Evolutionary conservation across 2,113 vertebrate genomes (phyloP).

Genomic region (Nibea albiflora): DNA sequence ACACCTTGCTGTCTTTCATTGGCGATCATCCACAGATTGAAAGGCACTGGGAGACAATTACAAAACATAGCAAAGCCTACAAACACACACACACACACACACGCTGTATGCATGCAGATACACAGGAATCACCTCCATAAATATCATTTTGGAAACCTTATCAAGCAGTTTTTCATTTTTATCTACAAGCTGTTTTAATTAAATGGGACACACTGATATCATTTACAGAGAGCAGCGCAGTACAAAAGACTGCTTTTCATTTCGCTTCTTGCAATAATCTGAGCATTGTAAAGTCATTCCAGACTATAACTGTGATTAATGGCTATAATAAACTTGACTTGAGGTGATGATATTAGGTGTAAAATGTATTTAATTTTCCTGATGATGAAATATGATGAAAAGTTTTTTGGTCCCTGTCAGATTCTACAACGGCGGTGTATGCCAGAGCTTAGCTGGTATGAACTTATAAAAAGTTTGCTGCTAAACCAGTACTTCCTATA

Average conservation of each 20-base stretch:
- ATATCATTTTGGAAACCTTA: constrained; percentile 5
- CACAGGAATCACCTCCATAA: not conserved
- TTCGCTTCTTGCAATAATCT: not conserved
- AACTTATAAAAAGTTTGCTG: not conserved
- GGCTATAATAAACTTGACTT: not conserved
- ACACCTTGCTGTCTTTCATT: not conserved
- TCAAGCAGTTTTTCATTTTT: not conserved
- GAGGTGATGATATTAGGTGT: not conserved
- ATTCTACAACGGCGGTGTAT: not conserved
- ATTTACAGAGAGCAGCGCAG: not conserved
- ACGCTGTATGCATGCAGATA: not conserved
- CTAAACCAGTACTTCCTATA: not conserved
- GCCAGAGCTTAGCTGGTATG: not conserved
- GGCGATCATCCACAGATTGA: not conserved
- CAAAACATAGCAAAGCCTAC: not conserved
- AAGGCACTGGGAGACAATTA: not conserved
- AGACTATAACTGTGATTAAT: not conserved
- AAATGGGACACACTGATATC: not conserved
- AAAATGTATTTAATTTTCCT: not conserved
- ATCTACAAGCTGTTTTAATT: constrained; percentile 19
- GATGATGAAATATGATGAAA: not conserved
- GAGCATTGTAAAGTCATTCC: not conserved
- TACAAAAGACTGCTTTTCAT: not conserved
- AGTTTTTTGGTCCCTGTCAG: not conserved
- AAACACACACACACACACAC: not conserved